Evolutionary conservation across 2,113 vertebrate genomes (phyloP).

Genomic region (Paedocypris sp.): DNA sequence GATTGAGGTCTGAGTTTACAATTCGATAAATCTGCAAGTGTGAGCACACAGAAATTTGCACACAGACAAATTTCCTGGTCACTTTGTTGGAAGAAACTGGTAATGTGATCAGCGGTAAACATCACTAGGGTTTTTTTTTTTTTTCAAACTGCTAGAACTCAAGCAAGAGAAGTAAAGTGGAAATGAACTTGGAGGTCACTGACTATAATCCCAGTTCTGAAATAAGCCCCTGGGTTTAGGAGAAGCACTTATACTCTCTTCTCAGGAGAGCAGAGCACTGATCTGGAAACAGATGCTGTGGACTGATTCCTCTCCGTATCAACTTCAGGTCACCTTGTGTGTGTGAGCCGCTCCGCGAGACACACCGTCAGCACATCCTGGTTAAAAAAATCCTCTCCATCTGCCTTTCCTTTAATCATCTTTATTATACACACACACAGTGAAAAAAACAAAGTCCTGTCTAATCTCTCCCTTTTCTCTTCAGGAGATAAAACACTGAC

Average conservation of each 20-base stretch:
- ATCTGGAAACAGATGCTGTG: constrained; percentile 15
- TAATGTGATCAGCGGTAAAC: too few relatives aligned
- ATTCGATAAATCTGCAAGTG: too few relatives aligned
- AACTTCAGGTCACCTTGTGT: constrained; percentile 30
- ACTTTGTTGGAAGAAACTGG: too few relatives aligned
- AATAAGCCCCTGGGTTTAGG: neutral
- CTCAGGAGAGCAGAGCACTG: neutral
- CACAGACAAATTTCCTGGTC: too few relatives aligned
- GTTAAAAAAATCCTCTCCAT: constrained; percentile 28
- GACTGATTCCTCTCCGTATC: constrained; percentile 22
- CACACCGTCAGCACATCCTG: constrained; percentile 29
- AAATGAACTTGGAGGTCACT: neutral
- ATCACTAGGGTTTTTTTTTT: too few relatives aligned
- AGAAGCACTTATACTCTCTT: constrained; percentile 9
- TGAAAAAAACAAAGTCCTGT: constrained; percentile 23
- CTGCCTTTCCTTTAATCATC: constrained; percentile 33
- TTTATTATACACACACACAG: constrained; percentile 29
- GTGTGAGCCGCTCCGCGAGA: constrained; percentile 8
- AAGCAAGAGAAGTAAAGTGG: neutral
- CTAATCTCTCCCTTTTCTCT: constrained; percentile 47
- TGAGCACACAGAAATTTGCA: too few relatives aligned
- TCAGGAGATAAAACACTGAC: constrained; percentile 63
- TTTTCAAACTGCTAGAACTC: too few relatives aligned
- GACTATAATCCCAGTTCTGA: neutral
- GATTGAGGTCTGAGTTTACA: too few relatives aligned